Evolutionary conservation across 2,113 vertebrate genomes (phyloP), one percentile per base, ranked within the genome.

Genomic region (Apeltes quadracus): DNA sequence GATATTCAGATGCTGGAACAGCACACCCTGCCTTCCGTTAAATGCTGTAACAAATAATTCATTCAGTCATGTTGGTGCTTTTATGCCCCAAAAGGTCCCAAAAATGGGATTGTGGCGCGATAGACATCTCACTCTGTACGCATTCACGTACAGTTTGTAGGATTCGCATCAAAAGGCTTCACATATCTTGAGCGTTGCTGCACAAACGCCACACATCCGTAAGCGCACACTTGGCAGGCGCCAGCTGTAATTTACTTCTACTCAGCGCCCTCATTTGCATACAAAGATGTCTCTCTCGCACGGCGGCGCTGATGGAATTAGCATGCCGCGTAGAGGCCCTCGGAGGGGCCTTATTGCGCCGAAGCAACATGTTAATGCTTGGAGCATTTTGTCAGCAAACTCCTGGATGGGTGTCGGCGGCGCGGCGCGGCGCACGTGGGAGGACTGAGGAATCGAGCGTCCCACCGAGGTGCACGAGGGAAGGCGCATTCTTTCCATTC

Each of bases 251-350:
- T 88, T 88, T 83, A 87, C 88, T 88, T 78, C 82, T 51, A 72
- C 89, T 53, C 54, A 80, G 56, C 76, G 20, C 20, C 84, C 70
- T 81, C 80, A 87, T 92, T 90, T 90, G 81, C 86, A 92, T 90
- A 88, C 88, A 91, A 84, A 91, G 85, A 88, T 75, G 84, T 88
- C 88, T 91, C 83, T 65, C 79, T 82, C 79, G 85, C 88, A 79
- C 63, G 74, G 74, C 76, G n/a, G 79, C 78, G 71, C 63, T 88
- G 87, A 90, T 89, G 89, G 87, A 91, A 91, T 92, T 89, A 90
- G 84, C 77, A 88, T 88, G 84, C 81, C 57, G 67, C 43, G 55
- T 76, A 57, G 68, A 67, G 69, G 70, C 75, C 84, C 71, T 81
- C 23, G 67, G 78, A 86, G 81, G 55, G 87, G 72, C 72, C 78